phyloP scores from a whole-genome alignment of 1,140 invertebrate species.

The Drosophila fuyamai region DNA sequence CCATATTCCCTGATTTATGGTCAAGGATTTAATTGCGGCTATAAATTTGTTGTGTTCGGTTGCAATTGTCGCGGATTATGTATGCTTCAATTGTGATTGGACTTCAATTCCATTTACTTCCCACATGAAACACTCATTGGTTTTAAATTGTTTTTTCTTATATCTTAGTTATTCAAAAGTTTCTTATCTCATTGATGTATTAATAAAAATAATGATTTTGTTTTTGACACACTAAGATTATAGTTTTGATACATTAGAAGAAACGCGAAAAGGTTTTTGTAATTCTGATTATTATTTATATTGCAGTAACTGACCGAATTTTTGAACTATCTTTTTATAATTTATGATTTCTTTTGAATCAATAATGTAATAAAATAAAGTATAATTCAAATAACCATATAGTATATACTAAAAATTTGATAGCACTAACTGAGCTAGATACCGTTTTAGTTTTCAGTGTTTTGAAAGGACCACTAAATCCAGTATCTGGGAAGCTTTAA shows the following conservation, averaged over 20 bases:
- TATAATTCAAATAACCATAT: no score
- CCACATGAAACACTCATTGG: slow-evolving; percentile 1
- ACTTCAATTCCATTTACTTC: slow-evolving; percentile 23
- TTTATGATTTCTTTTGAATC: no score
- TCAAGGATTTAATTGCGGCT: slow-evolving; percentile 56
- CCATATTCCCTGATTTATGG: slow-evolving; percentile 65
- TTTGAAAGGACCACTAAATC: neutral
- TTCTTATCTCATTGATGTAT: neutral
- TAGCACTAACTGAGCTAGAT: neutral
- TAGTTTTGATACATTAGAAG: neutral
- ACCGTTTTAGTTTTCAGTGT: neutral
- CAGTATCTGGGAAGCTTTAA: slow-evolving; percentile 1
- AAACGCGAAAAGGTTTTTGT: neutral
- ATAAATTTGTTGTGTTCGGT: slow-evolving; percentile 64
- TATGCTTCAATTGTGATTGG: slow-evolving; percentile 36
- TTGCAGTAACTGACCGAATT: no score
- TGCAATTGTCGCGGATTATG: slow-evolving; percentile 66
- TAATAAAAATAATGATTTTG: neutral
- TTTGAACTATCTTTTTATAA: no score
- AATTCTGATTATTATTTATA: neutral
- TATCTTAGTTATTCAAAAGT: neutral
- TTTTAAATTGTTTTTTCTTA: neutral
- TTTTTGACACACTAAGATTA: neutral
- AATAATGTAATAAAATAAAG: no score
- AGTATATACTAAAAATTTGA: no score